Evolutionary conservation across 2,888 invertebrate genomes (phyloP).

Genomic region (Cepaea hortensis): DNA sequence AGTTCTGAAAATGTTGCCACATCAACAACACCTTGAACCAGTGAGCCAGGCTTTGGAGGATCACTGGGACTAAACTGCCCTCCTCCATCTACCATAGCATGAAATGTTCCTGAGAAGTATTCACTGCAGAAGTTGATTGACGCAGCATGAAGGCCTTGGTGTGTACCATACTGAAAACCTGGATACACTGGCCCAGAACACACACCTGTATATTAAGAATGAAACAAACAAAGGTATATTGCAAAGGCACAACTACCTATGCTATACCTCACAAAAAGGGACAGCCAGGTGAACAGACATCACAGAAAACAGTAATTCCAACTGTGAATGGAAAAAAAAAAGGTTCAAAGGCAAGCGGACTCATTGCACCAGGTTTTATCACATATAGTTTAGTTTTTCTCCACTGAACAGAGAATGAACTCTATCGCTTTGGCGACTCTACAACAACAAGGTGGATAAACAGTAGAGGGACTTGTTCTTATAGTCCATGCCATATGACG

Average conservation of each 20-base stretch:
- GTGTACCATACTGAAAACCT: constrained; percentile 66
- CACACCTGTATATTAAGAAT: constrained; percentile 57
- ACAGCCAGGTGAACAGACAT: no score
- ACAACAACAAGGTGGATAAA: no score
- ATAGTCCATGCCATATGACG: no score
- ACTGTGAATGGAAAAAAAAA: no score
- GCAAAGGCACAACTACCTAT: background rate
- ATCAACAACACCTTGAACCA: constrained; percentile 34
- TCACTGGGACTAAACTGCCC: constrained; percentile 53
- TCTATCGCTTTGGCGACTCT: no score
- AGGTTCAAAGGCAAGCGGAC: no score
- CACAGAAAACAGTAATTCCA: no score
- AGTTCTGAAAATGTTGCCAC: constrained; percentile 55
- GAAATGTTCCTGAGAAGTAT: constrained; percentile 31
- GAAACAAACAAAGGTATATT: background rate
- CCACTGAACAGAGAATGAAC: no score
- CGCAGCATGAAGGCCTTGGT: constrained; percentile 59
- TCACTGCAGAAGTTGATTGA: constrained; percentile 36
- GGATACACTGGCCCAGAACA: constrained; percentile 66
- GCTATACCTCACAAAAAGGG: no score
- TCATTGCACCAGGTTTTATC: no score
- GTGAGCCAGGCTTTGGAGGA: constrained; percentile 21
- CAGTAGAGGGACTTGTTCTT: no score
- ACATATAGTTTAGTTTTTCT: no score
- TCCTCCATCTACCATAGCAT: constrained; percentile 63